A percentile compares a stretch with the other conserved stretches of the same genome.
phyloP scores from a whole-genome alignment of 1,140 invertebrate genomes.

The Sycobia sp. region DNA sequence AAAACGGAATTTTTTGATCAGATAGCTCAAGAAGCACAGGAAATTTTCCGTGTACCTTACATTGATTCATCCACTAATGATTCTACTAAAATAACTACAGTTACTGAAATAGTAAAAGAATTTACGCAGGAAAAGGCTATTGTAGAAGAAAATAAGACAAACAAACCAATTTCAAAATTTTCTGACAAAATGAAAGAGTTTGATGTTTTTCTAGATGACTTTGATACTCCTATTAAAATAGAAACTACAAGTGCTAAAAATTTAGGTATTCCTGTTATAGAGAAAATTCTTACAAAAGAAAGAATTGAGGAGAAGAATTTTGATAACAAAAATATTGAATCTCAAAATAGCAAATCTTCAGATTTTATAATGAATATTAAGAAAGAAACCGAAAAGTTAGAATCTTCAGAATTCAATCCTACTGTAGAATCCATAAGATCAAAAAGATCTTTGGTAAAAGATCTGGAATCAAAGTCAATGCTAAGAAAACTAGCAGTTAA shows the following conservation, averaged over 20 bases:
- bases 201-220: conserved; percentile 53
- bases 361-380: not conserved
- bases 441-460: conserved; percentile 21
- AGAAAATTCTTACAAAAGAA: conserved; percentile 1
- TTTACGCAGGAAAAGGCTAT: conserved; percentile 34
- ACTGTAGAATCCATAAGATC: conserved; percentile 12
- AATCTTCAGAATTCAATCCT: not conserved
- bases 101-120: not conserved
- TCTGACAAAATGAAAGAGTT: conserved; percentile 54
- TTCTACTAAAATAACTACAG: not conserved
- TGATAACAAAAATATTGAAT: conserved; percentile 33
- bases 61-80: conserved; percentile 18
- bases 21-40: conserved; percentile 46
- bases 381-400: not conserved
- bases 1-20: conserved; percentile 48
- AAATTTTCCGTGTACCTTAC: conserved; percentile 40
- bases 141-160: conserved; percentile 27
- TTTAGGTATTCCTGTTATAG: conserved; percentile 27
- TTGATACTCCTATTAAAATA: conserved; percentile 46
- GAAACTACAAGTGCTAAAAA: conserved; percentile 27
- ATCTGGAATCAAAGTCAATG: conserved; percentile 34
- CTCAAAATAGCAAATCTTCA: conserved; percentile 33
- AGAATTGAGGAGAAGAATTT: conserved; percentile 9
- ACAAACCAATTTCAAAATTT: conserved; percentile 39
- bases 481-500: conserved; percentile 54